Conservation (phyloP, 64 coral and sea anemone species). For the Montipora foliosa region DNA sequence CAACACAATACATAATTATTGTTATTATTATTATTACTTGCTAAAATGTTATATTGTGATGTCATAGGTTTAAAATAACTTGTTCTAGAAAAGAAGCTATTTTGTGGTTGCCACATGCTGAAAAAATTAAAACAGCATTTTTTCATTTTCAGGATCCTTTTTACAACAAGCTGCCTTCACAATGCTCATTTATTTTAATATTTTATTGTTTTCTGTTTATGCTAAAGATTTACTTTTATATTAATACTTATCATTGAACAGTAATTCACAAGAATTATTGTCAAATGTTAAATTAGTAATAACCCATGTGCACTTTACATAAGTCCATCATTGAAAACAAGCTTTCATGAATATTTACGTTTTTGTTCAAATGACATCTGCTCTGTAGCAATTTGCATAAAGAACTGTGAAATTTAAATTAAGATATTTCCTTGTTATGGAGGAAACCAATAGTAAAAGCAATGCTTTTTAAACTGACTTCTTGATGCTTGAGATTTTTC, state of each 20-base stretch:
- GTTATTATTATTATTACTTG: neutral
- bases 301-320: neutral
- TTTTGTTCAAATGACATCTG: conserved; percentile 40
- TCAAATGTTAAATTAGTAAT: conserved; percentile 19
- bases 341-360: conserved; percentile 38
- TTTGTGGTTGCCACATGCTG: neutral
- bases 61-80: neutral
- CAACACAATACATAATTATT: neutral
- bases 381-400: conserved; percentile 27
- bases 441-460: neutral
- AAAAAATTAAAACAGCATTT: neutral
- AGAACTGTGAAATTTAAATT: conserved; percentile 20
- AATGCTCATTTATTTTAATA: neutral
- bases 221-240: neutral
- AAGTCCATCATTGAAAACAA: neutral
- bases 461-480: neutral
- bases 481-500: neutral
- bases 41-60: neutral
- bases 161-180: neutral
- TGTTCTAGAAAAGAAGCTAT: neutral
- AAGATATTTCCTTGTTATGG: conserved; percentile 15
- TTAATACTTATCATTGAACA: neutral
- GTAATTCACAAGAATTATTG: neutral
- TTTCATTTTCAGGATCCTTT: neutral
- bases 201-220: neutral